Percentiles rank a stretch among this genome's conserved stretches.
Evolutionary conservation across 2,797 vertebrate genomes (phyloP).

Genomic region (Neoniphon sammara): DNA sequence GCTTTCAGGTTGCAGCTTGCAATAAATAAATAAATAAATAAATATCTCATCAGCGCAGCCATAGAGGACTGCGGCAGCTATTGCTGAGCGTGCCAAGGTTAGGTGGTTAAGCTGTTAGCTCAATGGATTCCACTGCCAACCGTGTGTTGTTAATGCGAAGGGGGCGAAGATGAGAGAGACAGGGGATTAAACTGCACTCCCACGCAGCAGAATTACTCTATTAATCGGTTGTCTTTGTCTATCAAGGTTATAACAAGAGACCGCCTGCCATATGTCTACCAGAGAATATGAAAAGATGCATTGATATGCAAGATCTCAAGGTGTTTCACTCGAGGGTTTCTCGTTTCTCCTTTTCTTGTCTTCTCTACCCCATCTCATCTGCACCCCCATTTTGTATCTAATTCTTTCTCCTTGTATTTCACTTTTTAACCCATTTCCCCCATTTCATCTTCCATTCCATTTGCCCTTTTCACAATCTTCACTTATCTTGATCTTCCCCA

Average conservation of each 20-base stretch:
- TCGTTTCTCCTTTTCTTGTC: background rate
- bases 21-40: background rate
- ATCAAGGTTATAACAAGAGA: constrained; percentile 67
- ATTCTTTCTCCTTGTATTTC: background rate
- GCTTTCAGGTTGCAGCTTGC: constrained; percentile 19
- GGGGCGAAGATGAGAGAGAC: constrained; percentile 58
- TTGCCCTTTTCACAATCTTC: no score
- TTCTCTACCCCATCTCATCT: background rate
- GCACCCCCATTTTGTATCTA: background rate
- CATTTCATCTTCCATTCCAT: no score
- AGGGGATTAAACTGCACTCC: constrained; percentile 65
- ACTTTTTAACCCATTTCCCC: background rate
- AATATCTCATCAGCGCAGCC: constrained; percentile 36
- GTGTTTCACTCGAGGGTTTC: background rate
- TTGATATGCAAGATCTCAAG: constrained; percentile 18
- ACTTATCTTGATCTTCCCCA: no score
- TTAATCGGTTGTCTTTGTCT: constrained; percentile 70
- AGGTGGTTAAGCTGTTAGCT: constrained; percentile 61
- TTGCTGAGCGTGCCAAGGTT: constrained; percentile 62
- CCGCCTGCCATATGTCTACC: constrained; percentile 30
- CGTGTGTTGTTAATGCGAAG: constrained; percentile 65
- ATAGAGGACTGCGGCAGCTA: constrained; percentile 45
- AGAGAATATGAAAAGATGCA: constrained; percentile 21
- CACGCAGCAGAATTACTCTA: constrained; percentile 61
- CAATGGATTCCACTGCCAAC: constrained; percentile 48